Evolutionary conservation across 2,888 invertebrate genomes (phyloP).

Genomic region (Tachina lurida): DNA sequence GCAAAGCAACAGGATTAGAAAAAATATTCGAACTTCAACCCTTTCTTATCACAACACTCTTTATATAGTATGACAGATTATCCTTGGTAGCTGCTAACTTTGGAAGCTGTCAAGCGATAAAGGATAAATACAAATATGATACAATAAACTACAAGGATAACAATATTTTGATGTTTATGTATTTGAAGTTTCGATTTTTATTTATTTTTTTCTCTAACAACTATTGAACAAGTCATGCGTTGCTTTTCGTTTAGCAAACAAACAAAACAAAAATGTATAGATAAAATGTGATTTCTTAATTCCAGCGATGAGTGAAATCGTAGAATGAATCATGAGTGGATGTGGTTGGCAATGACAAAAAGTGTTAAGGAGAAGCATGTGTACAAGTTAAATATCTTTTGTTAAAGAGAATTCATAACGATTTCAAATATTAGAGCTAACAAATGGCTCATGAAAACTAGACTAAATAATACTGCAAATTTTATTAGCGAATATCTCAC

Average conservation of each 20-base stretch:
- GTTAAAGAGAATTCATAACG: background rate
- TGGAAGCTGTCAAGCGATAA: conserved; percentile 4
- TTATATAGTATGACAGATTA: too few species aligned
- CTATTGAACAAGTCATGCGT: conserved; percentile 2
- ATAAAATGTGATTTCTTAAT: conserved; percentile 17
- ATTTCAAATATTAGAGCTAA: too few species aligned
- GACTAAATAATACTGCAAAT: background rate
- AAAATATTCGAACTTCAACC: too few species aligned
- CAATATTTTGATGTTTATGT: conserved; percentile 4
- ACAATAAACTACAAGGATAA: conserved; percentile 11
- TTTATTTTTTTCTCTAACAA: background rate
- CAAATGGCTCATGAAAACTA: background rate
- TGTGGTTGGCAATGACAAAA: conserved; percentile 13
- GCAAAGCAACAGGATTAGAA: too few species aligned
- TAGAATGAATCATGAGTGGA: conserved; percentile 2
- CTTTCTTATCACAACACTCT: too few species aligned
- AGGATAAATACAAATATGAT: conserved; percentile 25
- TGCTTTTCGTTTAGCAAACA: background rate
- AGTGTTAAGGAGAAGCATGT: background rate
- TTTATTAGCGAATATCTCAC: too few species aligned
- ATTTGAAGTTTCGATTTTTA: conserved; percentile 11
- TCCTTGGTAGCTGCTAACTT: background rate
- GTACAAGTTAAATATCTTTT: background rate
- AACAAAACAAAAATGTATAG: background rate
- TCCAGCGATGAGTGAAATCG: background rate